Evolutionary conservation across 1,140 invertebrate genomes (phyloP), one percentile per base, ranked within the genome.

Genomic region (Megalonaias nervosa): DNA sequence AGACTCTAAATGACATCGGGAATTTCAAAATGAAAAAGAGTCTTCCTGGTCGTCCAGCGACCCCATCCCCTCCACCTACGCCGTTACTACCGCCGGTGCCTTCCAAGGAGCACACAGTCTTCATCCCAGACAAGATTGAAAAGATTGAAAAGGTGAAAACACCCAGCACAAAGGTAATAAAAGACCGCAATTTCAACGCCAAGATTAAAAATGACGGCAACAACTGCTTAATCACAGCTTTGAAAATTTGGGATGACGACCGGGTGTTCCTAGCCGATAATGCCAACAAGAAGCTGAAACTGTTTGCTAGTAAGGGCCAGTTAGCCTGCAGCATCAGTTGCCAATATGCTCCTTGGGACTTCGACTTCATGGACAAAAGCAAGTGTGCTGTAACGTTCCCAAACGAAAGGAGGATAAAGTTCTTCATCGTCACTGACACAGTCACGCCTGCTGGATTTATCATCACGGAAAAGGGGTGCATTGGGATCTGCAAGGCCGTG

Each of bases 341-440:
- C 57, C 60, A 60, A 15, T 58, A 69, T n/a, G 57, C 76, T 21
- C 76, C 76, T 19, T 78, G 76, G 76, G 76, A 78, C 26, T 72
- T 78, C n/a, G 74, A 71, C 6, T 78, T 78, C 38, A 69, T 78
- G 14, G 76, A 78, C 71, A 78, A 78, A 74, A 23, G 2, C 15
- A 78, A 78, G 69, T 78, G 64, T 23, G 76, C 71, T 4, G 71
- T 74, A 3, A 78, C 76, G 3, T 78, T 73, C 38, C 76, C 76
- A 21, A 78, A 73, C 38, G 76, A 78, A 61, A 71, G 76, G 26
- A 78, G 69, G 23, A 78, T 78, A 59, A 71, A 71, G 0, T 68
- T 78, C 14, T 78, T 73, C 66, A 73, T 55, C 17, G 58, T 78
- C 4, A 72, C 67, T 16, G 76, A 78, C 19, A 59, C 69, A 19